Conservation (phyloP, 2,888 invertebrate genomes). For the Limnephilus auricula region DNA sequence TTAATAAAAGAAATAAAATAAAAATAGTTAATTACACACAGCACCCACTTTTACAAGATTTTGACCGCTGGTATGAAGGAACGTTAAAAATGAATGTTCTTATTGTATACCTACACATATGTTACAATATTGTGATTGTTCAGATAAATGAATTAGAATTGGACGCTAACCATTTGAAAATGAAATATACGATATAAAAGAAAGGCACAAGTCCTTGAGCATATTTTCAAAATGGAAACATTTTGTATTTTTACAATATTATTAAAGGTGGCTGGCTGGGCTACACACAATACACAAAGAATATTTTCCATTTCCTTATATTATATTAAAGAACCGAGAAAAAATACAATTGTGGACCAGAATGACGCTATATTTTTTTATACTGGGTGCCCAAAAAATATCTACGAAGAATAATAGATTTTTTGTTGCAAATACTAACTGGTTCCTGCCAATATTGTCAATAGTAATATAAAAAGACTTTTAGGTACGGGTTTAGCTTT, state of each 20-base stretch:
- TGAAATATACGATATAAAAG: neutral
- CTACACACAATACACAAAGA: neutral
- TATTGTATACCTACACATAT: neutral
- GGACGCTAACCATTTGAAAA: neutral
- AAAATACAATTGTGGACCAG: neutral
- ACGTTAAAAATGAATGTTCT: neutral
- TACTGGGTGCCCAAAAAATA: neutral
- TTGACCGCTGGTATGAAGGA: no score
- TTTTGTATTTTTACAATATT: constrained; percentile 2
- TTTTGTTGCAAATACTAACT: neutral
- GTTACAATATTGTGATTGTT: neutral
- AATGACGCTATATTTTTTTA: neutral
- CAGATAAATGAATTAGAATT: neutral
- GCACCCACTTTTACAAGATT: no score
- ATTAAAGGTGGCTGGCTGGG: neutral
- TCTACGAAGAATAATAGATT: neutral
- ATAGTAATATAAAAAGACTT: no score
- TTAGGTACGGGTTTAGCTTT: no score
- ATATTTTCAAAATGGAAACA: neutral
- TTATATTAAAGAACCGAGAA: neutral
- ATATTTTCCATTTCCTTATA: neutral
- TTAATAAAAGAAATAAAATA: no score
- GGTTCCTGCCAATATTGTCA: no score
- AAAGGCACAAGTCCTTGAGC: neutral
- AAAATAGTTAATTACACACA: no score